Conservation (phyloP, 2,888 invertebrate species). For the Uloborus plumipes region DNA sequence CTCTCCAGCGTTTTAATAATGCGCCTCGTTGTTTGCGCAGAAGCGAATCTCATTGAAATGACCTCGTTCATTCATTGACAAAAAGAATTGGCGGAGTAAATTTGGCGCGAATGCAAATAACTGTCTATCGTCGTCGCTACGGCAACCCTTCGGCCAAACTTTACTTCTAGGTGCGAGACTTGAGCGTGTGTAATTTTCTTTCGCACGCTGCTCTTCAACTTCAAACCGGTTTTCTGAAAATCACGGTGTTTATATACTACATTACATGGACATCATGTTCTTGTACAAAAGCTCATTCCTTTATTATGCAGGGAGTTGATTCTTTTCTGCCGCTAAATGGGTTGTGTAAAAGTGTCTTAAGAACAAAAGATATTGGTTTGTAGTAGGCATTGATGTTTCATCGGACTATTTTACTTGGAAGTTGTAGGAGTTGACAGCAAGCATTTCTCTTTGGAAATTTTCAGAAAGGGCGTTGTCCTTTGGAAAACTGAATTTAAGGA, state of each 20-base stretch:
- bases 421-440: no score
- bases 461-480: no score
- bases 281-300: conserved; percentile 2
- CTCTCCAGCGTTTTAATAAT: no score
- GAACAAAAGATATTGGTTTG: conserved; percentile 6
- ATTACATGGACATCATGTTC: conserved; percentile 25
- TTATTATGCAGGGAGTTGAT: conserved; percentile 16
- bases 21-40: no score
- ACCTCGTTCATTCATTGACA: no score
- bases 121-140: not conserved
- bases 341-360: not conserved
- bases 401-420: no score
- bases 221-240: conserved; percentile 43
- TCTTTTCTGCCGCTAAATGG: not conserved
- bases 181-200: conserved; percentile 45
- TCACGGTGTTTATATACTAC: conserved; percentile 24
- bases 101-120: not conserved
- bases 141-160: conserved; percentile 35
- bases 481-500: no score
- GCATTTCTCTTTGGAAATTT: no score
- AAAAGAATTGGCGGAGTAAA: no score
- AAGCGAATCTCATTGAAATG: no score
- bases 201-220: conserved; percentile 14
- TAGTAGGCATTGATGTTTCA: no score
- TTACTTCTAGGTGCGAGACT: conserved; percentile 33